Evolutionary conservation across 2,888 invertebrate genomes (phyloP).

Genomic region (Sphinx pinastri): DNA sequence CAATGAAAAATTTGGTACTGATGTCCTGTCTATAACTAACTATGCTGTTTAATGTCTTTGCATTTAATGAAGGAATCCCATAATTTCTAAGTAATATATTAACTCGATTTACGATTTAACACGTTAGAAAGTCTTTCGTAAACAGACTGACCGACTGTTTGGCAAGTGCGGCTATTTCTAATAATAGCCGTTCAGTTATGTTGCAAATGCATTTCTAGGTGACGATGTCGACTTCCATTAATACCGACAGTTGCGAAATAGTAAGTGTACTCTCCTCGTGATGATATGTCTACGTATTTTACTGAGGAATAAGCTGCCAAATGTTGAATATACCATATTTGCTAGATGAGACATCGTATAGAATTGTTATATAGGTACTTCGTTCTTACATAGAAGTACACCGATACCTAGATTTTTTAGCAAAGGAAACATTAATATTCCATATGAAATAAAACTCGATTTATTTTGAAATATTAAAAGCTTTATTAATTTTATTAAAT

Average conservation of each 20-base stretch:
- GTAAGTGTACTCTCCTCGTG: conserved; percentile 13
- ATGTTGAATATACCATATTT: neutral
- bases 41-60: too few species aligned
- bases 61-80: neutral
- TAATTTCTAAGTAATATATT: conserved; percentile 39
- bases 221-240: conserved; percentile 62
- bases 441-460: neutral
- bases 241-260: conserved; percentile 42
- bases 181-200: conserved; percentile 51
- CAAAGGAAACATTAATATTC: neutral
- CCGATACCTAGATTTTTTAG: neutral
- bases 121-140: conserved; percentile 49
- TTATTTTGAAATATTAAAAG: neutral
- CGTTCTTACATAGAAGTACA: too few species aligned
- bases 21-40: too few species aligned
- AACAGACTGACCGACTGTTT: conserved; percentile 46
- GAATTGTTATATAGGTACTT: neutral
- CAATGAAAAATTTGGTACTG: too few species aligned
- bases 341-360: neutral
- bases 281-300: conserved; percentile 15
- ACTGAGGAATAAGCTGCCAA: neutral
- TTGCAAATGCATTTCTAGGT: conserved; percentile 72
- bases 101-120: conserved; percentile 42
- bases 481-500: neutral
- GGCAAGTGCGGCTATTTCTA: conserved; percentile 50